These are phyloP conservation scores for Bombyx mandarina DNA, from an alignment of 1,140 invertebrate species.

Conservation along the genomic window DNA sequence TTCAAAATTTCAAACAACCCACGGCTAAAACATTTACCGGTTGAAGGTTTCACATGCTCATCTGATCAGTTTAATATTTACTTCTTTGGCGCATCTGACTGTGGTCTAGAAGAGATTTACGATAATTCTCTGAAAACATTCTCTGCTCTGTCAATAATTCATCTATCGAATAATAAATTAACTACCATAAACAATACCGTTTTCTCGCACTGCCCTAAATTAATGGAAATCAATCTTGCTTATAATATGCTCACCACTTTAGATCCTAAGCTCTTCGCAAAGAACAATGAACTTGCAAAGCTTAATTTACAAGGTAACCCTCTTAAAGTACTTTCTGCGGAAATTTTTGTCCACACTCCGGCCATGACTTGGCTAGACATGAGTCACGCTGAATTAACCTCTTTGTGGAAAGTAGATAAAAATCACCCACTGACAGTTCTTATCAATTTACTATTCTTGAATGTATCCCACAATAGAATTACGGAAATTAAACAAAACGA, in stretches of 20 bases:
- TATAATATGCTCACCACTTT: constrained; percentile 74
- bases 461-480: constrained; percentile 73
- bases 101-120: constrained; percentile 74
- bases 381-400: constrained; percentile 75
- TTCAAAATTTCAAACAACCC: constrained; percentile 78
- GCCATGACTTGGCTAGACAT: constrained; percentile 71
- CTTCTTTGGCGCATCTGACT: constrained; percentile 78
- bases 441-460: constrained; percentile 70
- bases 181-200: constrained; percentile 64
- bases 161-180: constrained; percentile 76
- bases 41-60: constrained; percentile 71
- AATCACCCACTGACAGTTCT: constrained; percentile 52
- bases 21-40: constrained; percentile 73
- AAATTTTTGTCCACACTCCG: constrained; percentile 74
- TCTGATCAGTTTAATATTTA: constrained; percentile 75
- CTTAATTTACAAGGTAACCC: constrained; percentile 80
- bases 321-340: constrained; percentile 75
- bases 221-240: constrained; percentile 79
- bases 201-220: constrained; percentile 67
- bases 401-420: constrained; percentile 75
- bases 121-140: constrained; percentile 77
- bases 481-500: constrained; percentile 71
- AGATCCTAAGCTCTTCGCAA: constrained; percentile 73
- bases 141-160: constrained; percentile 75
- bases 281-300: constrained; percentile 75